These are phyloP conservation scores for Oryzias sinensis DNA, from an alignment of 2,797 vertebrate genomes.

Conservation along the genomic window DNA sequence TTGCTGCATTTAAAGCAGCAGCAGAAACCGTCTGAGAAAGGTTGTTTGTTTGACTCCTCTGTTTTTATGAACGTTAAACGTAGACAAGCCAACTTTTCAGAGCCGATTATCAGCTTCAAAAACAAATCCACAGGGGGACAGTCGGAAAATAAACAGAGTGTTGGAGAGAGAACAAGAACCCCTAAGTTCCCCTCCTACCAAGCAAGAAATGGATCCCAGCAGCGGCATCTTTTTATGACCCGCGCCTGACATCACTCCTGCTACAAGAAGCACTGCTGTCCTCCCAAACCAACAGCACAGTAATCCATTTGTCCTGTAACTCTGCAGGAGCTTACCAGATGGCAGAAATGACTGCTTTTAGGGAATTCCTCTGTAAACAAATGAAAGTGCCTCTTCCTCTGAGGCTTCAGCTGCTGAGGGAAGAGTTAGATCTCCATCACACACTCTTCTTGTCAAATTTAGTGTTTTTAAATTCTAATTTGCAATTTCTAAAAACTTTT, in stretches of 20 bases:
- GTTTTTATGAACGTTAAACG: slow-evolving; percentile 63
- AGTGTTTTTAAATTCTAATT: neutral
- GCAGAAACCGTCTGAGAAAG: slow-evolving; percentile 2
- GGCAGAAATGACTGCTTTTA: slow-evolving; percentile 44
- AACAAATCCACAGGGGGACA: slow-evolving; percentile 58
- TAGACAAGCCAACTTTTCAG: slow-evolving; percentile 70
- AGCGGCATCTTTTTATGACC: slow-evolving; percentile 56
- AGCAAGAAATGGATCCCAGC: slow-evolving; percentile 68
- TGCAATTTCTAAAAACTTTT: too few relatives aligned
- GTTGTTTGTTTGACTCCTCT: slow-evolving; percentile 56
- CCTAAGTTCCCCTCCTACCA: slow-evolving; percentile 63
- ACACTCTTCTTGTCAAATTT: slow-evolving; percentile 4
- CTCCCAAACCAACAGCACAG: slow-evolving; percentile 51
- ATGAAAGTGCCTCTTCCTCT: slow-evolving; percentile 26
- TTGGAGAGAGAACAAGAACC: slow-evolving; percentile 45
- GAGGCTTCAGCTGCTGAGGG: neutral
- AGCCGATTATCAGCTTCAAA: slow-evolving; percentile 68
- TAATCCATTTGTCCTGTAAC: slow-evolving; percentile 69
- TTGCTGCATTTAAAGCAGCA: slow-evolving; percentile 11
- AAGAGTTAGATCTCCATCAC: neutral
- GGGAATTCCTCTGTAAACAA: slow-evolving; percentile 66
- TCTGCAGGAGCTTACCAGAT: slow-evolving; percentile 56
- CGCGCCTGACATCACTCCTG: slow-evolving; percentile 34
- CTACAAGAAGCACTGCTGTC: slow-evolving; percentile 53
- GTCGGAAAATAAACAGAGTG: slow-evolving; percentile 56